Conservation (phyloP, 2,113 vertebrate species). For the Mola mola region DNA sequence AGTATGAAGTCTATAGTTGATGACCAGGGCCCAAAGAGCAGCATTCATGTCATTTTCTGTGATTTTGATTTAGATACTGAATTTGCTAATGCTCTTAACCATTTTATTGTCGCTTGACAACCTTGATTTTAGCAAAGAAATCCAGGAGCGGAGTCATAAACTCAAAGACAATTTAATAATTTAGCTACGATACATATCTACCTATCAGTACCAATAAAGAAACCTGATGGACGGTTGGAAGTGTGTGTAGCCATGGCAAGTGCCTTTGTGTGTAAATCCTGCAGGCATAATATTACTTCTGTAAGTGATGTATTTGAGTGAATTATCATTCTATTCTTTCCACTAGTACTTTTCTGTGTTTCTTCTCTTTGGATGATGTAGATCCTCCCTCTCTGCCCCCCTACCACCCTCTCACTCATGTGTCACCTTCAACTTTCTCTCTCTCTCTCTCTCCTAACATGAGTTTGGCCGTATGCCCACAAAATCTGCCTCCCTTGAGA, state of each 20-base stretch:
- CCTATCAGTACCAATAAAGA: too few species aligned
- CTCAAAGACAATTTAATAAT: too few species aligned
- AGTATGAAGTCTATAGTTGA: too few species aligned
- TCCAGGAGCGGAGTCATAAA: too few species aligned
- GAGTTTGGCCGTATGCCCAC: slow-evolving; percentile 54
- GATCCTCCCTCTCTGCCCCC: neutral
- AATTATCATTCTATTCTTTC: slow-evolving; percentile 55
- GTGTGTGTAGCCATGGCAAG: slow-evolving; percentile 30
- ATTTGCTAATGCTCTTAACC: too few species aligned
- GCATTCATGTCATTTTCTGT: too few species aligned
- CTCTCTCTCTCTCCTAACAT: slow-evolving; percentile 13
- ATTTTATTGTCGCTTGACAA: too few species aligned
- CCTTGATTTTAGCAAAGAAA: too few species aligned
- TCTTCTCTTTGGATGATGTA: slow-evolving; percentile 22
- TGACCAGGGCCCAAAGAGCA: too few species aligned
- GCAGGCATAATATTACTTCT: slow-evolving; percentile 50
- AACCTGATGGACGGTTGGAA: slow-evolving; percentile 18
- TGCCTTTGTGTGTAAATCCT: slow-evolving; percentile 47
- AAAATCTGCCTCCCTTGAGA: slow-evolving; percentile 54
- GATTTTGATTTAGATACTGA: too few species aligned
- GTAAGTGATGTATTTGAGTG: slow-evolving; percentile 44
- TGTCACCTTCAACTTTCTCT: slow-evolving; percentile 68
- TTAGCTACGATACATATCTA: too few species aligned
- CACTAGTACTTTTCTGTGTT: slow-evolving; percentile 10
- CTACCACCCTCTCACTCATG: slow-evolving; percentile 14